Conservation (phyloP, 2,888 invertebrate species). For the Heterodera filipjevi region DNA sequence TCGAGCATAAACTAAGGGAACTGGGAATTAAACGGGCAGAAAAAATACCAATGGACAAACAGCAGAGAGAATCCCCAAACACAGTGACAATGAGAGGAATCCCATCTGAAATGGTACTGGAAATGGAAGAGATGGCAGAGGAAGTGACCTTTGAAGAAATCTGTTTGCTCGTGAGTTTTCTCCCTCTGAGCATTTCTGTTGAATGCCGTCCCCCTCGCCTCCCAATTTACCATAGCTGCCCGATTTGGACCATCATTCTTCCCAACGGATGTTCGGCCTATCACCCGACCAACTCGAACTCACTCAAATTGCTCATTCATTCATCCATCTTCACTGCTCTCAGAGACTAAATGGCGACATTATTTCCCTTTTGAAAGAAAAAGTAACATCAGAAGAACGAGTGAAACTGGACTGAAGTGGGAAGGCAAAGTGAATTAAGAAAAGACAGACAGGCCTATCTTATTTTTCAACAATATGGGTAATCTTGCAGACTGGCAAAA, state of each 20-base stretch:
- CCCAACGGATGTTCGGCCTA: conserved; percentile 19
- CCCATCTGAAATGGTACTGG: background rate
- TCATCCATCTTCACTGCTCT: background rate
- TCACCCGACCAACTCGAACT: conserved; percentile 19
- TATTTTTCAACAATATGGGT: too few species aligned
- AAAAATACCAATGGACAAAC: background rate
- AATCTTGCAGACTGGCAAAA: too few species aligned
- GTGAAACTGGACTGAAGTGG: too few species aligned
- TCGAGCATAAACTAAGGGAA: conserved; percentile 13
- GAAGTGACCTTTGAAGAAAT: background rate
- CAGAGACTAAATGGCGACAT: too few species aligned
- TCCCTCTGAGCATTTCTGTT: background rate
- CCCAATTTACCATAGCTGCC: background rate
- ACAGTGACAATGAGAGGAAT: background rate
- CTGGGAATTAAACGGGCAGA: background rate
- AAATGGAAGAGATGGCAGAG: background rate
- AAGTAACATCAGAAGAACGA: too few species aligned
- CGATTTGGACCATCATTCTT: background rate
- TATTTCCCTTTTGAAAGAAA: too few species aligned
- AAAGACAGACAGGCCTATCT: too few species aligned
- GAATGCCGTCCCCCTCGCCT: background rate
- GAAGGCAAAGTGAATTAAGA: too few species aligned
- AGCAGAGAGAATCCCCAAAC: background rate
- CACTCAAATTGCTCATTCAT: conserved; percentile 1
- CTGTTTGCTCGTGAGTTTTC: background rate